Evolutionary conservation across 2,113 vertebrate genomes (phyloP).

Genomic region (Sinocyclocheilus anshuiensis): DNA sequence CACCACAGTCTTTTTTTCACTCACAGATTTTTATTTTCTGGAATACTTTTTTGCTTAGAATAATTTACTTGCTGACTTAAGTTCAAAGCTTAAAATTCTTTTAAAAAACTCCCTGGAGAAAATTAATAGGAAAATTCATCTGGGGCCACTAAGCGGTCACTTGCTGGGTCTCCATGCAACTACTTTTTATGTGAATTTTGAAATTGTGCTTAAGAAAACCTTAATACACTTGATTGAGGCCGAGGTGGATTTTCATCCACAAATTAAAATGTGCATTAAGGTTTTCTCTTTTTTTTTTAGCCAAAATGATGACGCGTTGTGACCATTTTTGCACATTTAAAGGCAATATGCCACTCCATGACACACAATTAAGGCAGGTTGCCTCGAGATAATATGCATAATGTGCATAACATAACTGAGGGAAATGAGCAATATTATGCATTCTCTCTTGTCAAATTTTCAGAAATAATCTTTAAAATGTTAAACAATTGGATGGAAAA

Average conservation of each 20-base stretch:
- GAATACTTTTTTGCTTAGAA: background rate
- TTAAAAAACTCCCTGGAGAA: background rate
- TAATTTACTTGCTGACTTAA: background rate
- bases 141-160: background rate
- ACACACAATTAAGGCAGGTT: background rate
- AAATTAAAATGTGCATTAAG: background rate
- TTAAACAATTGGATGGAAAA: background rate
- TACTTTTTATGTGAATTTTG: background rate
- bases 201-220: background rate
- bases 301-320: background rate
- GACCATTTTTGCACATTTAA: background rate
- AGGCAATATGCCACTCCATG: background rate
- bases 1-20: background rate
- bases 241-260: background rate
- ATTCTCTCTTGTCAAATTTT: background rate
- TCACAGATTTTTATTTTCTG: background rate
- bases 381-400: background rate
- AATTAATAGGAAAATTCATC: background rate
- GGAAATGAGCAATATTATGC: background rate
- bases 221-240: background rate
- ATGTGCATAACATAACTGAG: background rate
- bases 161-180: background rate
- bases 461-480: background rate
- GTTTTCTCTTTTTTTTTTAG: background rate
- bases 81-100: background rate